Base-by-base conservation (phyloP, 1,140 invertebrate species). In the Drosophila bifasciata region DNA sequence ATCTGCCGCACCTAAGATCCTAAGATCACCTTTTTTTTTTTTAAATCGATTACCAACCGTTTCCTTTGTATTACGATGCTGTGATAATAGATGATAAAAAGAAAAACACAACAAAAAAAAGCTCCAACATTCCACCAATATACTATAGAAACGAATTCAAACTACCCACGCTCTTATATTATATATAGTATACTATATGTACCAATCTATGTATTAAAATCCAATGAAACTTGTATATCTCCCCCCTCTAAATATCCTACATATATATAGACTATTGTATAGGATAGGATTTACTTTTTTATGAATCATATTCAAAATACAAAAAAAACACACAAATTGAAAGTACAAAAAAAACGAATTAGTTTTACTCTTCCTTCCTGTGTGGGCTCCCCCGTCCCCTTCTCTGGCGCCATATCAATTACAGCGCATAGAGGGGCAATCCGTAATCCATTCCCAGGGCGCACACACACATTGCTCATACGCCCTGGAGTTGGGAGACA, bases 31-130 rank as follows among this genome's bases (percentile, higher is more conserved):
- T 56, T 58, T 21, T n/a, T n/a, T n/a, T n/a, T n/a, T n/a, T n/a
- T n/a, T n/a, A n/a, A 52, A 25, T 51, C 44, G 15, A 41, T n/a
- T 32, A 56, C 53, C 17, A 40, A 52, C 44, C 46, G 64, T 69
- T 69, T 72, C 80, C 72, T 68, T 68, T 84, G 80, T 84, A 84
- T 84, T 84, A 84, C 71, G 61, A 73, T 68, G 67, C 80, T 84
- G 80, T 84, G 80, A 84, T 84, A 84, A 62, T 84, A 84, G 81
- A 61, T 71, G 25, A 61, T 72, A 60, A 66, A n/a, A n/a, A n/a
- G n/a, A n/a, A n/a, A n/a, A n/a, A n/a, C n/a, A n/a, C n/a, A n/a
- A n/a, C n/a, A n/a, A n/a, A n/a, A n/a, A n/a, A n/a, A n/a, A 57
- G 55, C 25, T 63, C 28, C 32, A 62, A 23, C 32, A 62, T 52